Conservation (phyloP, 2,113 vertebrate genomes). For the Fulica atra region DNA sequence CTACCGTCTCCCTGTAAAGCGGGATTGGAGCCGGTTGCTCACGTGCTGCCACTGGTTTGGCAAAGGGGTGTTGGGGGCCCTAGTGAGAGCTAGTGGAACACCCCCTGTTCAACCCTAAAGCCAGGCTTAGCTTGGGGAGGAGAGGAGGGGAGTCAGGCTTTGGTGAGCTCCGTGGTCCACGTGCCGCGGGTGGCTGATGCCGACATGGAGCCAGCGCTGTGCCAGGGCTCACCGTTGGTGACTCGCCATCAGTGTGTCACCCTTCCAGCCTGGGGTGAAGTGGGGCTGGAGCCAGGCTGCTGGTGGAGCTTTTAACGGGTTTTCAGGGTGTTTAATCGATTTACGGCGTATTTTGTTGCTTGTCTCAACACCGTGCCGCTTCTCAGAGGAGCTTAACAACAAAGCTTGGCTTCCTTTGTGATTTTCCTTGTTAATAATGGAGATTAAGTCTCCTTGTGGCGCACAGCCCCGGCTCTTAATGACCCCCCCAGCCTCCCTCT, state of each 20-base stretch:
- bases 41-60: neutral
- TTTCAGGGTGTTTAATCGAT: neutral
- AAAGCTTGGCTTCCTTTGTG: slow-evolving; percentile 3
- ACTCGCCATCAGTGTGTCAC: accelerated
- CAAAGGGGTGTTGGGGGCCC: neutral
- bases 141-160: neutral
- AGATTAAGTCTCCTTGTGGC: neutral
- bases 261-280: neutral
- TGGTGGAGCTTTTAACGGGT: neutral
- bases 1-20: neutral
- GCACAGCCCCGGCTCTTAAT: neutral
- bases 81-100: accelerated
- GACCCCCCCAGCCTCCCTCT: neutral
- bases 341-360: slow-evolving; percentile 1
- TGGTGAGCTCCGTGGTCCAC: neutral
- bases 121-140: neutral
- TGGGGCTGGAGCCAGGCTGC: accelerated
- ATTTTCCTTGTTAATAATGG: slow-evolving; percentile 23
- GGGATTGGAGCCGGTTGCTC: neutral
- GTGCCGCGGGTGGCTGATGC: accelerated
- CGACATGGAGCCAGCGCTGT: accelerated
- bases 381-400: slow-evolving; percentile 41
- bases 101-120: neutral
- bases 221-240: neutral
- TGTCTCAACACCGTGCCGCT: neutral